Conservation (phyloP, 2,113 vertebrate species). For the Craseonycteris thonglongyai region DNA sequence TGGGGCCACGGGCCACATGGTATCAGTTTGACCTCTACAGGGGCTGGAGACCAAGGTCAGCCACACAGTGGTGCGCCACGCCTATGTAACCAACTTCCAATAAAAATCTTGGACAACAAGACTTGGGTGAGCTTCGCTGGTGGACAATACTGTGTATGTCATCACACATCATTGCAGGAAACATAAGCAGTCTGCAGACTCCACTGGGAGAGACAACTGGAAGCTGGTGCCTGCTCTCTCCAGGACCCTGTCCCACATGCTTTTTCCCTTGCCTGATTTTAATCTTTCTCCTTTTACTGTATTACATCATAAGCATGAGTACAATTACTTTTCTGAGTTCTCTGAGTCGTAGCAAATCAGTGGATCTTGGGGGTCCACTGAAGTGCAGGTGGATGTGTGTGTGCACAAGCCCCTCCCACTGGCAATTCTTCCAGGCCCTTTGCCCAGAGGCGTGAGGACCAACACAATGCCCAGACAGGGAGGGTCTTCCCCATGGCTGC, state of each 20-base stretch:
- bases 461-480: neutral
- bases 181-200: neutral
- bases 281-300: neutral
- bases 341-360: neutral
- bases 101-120: neutral
- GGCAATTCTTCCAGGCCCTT: neutral
- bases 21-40: neutral
- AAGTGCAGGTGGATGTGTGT: neutral
- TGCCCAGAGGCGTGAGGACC: neutral
- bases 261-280: neutral
- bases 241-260: accelerated
- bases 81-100: neutral
- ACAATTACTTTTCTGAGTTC: neutral
- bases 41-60: neutral
- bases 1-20: neutral
- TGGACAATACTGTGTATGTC: accelerated
- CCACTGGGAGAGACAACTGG: neutral
- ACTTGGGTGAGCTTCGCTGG: neutral
- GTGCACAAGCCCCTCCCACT: neutral
- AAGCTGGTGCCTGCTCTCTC: neutral
- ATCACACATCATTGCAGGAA: neutral
- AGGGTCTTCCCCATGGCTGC: neutral
- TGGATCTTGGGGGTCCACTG: too few relatives aligned
- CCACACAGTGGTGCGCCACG: neutral
- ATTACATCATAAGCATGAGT: neutral